Conservation (phyloP, 2,113 vertebrate species). For the Accipiter virgatus region DNA sequence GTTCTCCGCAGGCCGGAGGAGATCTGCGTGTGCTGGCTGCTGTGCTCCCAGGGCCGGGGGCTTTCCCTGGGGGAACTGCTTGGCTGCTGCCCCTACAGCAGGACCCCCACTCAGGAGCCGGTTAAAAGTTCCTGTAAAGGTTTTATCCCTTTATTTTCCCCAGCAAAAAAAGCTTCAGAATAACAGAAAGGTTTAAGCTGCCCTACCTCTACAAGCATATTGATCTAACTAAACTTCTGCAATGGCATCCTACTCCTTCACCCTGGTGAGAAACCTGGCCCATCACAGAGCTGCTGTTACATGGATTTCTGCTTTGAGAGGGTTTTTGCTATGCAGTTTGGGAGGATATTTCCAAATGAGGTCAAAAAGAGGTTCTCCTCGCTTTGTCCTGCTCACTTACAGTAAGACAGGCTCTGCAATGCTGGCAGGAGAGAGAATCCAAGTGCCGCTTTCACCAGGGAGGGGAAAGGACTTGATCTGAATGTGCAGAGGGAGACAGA, state of each 20-base stretch:
- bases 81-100: not conserved
- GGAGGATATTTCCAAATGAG: not conserved
- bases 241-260: not conserved
- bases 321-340: not conserved
- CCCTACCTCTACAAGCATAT: not conserved
- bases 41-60: rapidly evolving
- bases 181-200: not conserved
- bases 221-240: not conserved
- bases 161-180: not conserved
- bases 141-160: not conserved
- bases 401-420: not conserved
- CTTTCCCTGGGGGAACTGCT: not conserved
- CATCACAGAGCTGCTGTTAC: not conserved
- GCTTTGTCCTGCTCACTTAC: not conserved
- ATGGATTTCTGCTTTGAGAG: not conserved
- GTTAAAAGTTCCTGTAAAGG: not conserved
- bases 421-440: not conserved
- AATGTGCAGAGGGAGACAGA: not conserved
- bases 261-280: not conserved
- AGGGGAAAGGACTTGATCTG: not conserved
- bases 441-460: not conserved
- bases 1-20: not conserved
- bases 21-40: not conserved
- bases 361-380: not conserved
- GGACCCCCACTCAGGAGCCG: not conserved